Evolutionary conservation across 2,113 vertebrate genomes (phyloP).

Genomic region (Oncorhynchus tshawytscha): DNA sequence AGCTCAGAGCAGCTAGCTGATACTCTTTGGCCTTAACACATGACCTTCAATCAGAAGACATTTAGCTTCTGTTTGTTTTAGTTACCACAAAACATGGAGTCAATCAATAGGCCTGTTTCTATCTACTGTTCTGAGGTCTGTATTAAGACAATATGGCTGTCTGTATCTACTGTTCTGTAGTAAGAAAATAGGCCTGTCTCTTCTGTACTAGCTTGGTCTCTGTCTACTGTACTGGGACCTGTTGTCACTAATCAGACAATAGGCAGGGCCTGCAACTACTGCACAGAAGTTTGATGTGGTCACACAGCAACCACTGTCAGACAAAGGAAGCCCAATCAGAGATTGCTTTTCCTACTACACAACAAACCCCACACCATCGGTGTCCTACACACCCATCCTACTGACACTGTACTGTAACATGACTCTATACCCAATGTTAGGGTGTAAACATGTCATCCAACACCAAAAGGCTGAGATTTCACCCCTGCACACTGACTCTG

Average conservation of each 20-base stretch:
- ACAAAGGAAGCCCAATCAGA: too few species aligned
- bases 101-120: constrained; percentile 6
- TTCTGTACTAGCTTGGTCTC: too few species aligned
- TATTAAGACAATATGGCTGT: background rate
- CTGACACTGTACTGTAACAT: constrained; percentile 38
- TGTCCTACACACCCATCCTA: background rate
- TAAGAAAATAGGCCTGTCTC: constrained; percentile 7
- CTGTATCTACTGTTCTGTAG: constrained; percentile 5
- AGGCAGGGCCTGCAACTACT: too few species aligned
- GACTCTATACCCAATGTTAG: constrained; percentile 25
- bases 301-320: background rate
- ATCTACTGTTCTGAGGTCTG: background rate
- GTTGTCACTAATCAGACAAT: background rate
- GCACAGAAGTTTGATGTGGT: background rate
- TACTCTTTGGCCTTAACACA: constrained; percentile 44
- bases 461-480: background rate
- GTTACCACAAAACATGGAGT: constrained; percentile 50
- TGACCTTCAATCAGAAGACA: constrained; percentile 46
- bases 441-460: constrained; percentile 41
- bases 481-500: constrained; percentile 19
- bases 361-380: background rate
- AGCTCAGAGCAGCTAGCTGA: background rate
- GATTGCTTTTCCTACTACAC: too few species aligned
- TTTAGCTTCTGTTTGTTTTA: constrained; percentile 39
- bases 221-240: background rate